These are phyloP conservation scores for Hypotaenidia philippensis DNA, from an alignment of 2,797 vertebrate species.

Conservation along the genomic window DNA sequence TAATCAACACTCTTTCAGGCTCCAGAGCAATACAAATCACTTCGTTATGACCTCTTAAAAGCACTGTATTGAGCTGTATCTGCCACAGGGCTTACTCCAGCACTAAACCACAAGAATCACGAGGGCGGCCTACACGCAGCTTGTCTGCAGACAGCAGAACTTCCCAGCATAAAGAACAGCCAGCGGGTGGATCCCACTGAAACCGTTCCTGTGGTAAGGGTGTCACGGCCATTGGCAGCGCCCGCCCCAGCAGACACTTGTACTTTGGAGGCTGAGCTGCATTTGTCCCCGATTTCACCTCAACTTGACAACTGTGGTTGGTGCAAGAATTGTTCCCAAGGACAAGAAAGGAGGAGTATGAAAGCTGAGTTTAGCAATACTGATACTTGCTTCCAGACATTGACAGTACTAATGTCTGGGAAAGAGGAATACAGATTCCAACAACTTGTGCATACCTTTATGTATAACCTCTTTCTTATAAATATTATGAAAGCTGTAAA, in stretches of 20 bases:
- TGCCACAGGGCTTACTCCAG: neutral
- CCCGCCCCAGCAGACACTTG: neutral
- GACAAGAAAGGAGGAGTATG: neutral
- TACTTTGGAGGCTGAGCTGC: neutral
- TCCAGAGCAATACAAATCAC: conserved; percentile 1
- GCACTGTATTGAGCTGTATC: neutral
- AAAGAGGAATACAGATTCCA: neutral
- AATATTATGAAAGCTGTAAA: neutral
- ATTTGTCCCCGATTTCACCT: neutral
- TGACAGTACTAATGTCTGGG: neutral
- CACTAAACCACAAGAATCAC: neutral
- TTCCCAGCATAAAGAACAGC: neutral
- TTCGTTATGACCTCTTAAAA: neutral
- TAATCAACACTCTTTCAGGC: neutral
- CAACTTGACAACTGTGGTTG: neutral
- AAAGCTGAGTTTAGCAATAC: neutral
- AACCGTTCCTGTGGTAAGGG: neutral
- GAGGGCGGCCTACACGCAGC: neutral
- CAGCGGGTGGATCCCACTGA: neutral
- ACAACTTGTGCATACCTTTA: neutral
- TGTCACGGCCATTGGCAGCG: neutral
- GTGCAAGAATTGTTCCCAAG: neutral
- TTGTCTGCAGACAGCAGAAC: neutral
- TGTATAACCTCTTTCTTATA: neutral
- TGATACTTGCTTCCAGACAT: neutral